Evolutionary conservation across 2,888 invertebrate genomes (phyloP).

Genomic region (Colostygia pectinataria): DNA sequence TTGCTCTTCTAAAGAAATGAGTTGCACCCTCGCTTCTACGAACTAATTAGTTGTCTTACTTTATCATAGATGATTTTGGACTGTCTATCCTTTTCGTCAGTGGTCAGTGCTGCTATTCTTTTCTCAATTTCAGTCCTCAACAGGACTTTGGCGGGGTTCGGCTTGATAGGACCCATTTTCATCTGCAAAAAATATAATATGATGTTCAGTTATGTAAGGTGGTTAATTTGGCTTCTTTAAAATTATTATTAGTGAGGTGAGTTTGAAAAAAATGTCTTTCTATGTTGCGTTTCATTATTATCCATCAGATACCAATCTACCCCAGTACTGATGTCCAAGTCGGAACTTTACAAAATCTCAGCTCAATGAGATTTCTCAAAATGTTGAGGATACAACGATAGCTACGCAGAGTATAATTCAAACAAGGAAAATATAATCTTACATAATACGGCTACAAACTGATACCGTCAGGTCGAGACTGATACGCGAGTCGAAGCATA

Average conservation of each 20-base stretch:
- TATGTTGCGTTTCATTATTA: too few relatives aligned
- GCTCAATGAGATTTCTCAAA: too few relatives aligned
- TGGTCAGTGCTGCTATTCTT: constrained; percentile 55
- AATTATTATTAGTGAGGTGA: too few relatives aligned
- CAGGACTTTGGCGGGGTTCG: constrained; percentile 64
- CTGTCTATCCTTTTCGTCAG: constrained; percentile 67
- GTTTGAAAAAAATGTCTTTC: too few relatives aligned
- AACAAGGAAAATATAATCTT: constrained; percentile 5
- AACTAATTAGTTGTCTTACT: constrained; percentile 42
- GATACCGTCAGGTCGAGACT: constrained; percentile 18
- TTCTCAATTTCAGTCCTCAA: constrained; percentile 62
- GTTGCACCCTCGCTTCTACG: too few relatives aligned
- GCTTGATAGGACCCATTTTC: constrained; percentile 60
- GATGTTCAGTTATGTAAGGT: too few relatives aligned
- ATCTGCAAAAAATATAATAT: constrained; percentile 10
- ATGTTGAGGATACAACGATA: too few relatives aligned
- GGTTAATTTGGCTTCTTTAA: too few relatives aligned
- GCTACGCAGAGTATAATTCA: neutral
- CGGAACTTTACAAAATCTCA: too few relatives aligned
- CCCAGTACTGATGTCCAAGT: too few relatives aligned
- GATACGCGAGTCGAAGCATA: constrained; percentile 3
- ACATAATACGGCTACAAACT: constrained; percentile 9
- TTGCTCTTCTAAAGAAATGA: too few relatives aligned
- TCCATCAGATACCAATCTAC: too few relatives aligned
- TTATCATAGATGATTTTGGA: constrained; percentile 68